Base-by-base conservation (phyloP, 2,888 invertebrate genomes). In the Chrysomela aeneicollis region DNA sequence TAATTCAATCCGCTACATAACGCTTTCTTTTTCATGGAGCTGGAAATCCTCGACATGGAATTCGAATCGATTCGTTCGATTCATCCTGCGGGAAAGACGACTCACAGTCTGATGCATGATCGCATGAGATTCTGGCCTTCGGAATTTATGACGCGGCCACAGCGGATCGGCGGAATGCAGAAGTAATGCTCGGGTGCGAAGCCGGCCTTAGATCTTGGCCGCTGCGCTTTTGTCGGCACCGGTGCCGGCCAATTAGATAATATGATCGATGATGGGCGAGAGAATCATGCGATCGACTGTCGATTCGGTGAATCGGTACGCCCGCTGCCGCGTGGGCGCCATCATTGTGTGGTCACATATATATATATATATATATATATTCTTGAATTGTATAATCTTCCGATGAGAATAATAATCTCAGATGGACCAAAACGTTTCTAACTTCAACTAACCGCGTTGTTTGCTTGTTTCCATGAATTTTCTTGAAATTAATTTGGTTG, bases 191-290 rank as follows among this genome's bases (percentile, higher is more conserved):
- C 74, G 76, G 78, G 79, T 79, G 78, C 80, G 79, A 79, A 77
- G 73, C 78, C 61, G 59, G 59, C 81, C 77, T 79, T 75, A 77
- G 77, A 74, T 71, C 64, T 67, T 60, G 58, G 73, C 76, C 77
- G 74, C 67, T 58, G 47, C 82, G 82, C 85, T 1, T 42, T 85
- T 85, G 82, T 83, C 84, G 84, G 84, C 81, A 78, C 78, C 76
- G 42, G 73, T 70, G 76, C 69, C 76, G 76, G 77, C 80, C 81
- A 81, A 81, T 81, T 81, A 81, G 79, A 80, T 78, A 77, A 80
- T 79, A 80, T 81, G 81, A 81, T 80, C 77, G 79, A 81, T 80
- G 76, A 71, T 72, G 69, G 69, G 70, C 55, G 30, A 21, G 26
- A 26, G 75, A 66, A 76, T 79, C 80, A 80, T 79, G 80, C 79